Percentiles rank a stretch among this genome's conserved stretches.
Conservation (phyloP, 2,888 invertebrate genomes). For the Miltochrista miniata region DNA sequence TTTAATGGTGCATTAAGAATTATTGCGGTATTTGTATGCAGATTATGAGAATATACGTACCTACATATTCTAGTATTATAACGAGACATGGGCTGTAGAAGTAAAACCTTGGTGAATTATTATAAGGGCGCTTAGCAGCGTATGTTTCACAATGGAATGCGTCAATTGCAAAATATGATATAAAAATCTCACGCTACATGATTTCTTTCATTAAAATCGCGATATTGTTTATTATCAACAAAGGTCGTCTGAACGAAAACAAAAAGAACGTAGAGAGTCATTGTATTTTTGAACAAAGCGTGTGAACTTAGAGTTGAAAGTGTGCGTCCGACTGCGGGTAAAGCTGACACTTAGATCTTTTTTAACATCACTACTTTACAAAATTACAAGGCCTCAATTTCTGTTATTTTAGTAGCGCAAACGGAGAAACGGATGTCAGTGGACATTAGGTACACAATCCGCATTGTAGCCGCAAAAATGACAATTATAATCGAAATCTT, state of each 20-base stretch:
- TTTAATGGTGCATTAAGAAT: constrained; percentile 54
- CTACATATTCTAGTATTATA: no score
- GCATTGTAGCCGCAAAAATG: no score
- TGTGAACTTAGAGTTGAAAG: constrained; percentile 78
- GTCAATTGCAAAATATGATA: constrained; percentile 69
- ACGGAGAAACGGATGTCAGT: no score
- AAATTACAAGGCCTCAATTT: no score
- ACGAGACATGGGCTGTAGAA: no score
- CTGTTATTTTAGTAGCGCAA: no score
- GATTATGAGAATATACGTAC: constrained; percentile 32
- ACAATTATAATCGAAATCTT: no score
- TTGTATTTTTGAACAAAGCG: constrained; percentile 78
- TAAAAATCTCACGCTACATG: constrained; percentile 77
- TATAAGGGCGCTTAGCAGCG: constrained; percentile 16
- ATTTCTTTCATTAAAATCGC: constrained; percentile 77
- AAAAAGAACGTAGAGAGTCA: constrained; percentile 80
- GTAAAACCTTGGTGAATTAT: no score
- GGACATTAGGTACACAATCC: no score
- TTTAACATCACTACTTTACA: constrained; percentile 45
- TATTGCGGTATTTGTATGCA: constrained; percentile 39
- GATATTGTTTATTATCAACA: constrained; percentile 81
- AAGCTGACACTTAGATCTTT: constrained; percentile 36
- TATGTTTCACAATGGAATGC: constrained; percentile 51
- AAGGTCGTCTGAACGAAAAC: constrained; percentile 81
- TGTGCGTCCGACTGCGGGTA: constrained; percentile 64